phyloP scores from a whole-genome alignment of 2,113 vertebrate genomes.

The Fregetta grallaria region DNA sequence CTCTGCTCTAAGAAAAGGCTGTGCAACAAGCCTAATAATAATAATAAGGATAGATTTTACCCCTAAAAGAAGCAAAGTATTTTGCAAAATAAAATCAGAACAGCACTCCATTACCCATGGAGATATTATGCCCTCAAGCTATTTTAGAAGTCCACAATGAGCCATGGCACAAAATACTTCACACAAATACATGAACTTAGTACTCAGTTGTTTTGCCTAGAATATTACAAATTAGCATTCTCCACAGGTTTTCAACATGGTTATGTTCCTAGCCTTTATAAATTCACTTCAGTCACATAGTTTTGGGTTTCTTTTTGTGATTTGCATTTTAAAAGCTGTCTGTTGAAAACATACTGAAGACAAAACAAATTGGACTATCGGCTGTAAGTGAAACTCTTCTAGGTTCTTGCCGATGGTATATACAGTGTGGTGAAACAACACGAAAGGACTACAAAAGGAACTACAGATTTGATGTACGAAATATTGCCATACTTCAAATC shows the following conservation, averaged over 20 bases:
- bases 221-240: background rate
- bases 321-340: background rate
- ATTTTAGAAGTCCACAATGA: background rate
- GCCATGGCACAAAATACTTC: background rate
- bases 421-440: background rate
- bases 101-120: background rate
- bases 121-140: background rate
- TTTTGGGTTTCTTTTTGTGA: background rate
- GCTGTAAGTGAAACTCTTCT: background rate
- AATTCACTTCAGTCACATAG: background rate
- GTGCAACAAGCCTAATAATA: background rate
- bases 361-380: background rate
- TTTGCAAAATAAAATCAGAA: background rate
- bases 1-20: background rate
- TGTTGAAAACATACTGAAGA: background rate
- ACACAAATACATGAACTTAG: background rate
- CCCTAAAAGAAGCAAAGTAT: background rate
- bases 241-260: background rate
- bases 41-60: background rate
- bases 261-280: background rate
- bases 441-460: background rate
- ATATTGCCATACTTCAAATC: background rate
- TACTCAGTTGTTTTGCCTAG: background rate
- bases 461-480: background rate
- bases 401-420: background rate